Conservation (phyloP, 2,888 invertebrate species). For the Eupithecia abbreviata region DNA sequence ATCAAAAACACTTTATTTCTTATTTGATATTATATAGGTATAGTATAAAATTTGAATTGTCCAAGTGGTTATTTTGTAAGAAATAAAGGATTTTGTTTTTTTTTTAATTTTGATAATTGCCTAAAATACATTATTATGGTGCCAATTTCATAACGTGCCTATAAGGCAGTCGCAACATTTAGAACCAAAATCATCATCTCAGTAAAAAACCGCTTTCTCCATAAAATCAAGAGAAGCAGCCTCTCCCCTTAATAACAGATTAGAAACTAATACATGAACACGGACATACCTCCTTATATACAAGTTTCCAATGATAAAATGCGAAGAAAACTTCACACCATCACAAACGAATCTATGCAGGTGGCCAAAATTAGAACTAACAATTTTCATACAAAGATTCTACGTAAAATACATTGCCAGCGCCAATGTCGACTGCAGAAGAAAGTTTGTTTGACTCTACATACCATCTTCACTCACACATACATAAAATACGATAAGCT, state of each 20-base stretch:
- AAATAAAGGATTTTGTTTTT: too few relatives aligned
- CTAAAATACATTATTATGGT: neutral
- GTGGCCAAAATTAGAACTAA: constrained; percentile 7
- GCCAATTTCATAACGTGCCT: neutral
- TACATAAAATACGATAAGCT: constrained; percentile 42
- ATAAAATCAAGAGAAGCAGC: constrained; percentile 32
- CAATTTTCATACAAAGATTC: neutral
- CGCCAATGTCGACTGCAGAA: neutral
- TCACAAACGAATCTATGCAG: neutral
- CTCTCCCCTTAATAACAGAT: constrained; percentile 38
- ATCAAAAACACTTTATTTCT: too few relatives aligned
- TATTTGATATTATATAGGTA: too few relatives aligned
- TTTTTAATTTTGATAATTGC: neutral
- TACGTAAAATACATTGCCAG: neutral
- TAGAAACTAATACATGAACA: constrained; percentile 69
- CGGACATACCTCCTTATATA: constrained; percentile 70
- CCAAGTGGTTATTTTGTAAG: too few relatives aligned
- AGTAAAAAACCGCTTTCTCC: constrained; percentile 7
- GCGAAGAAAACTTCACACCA: constrained; percentile 57
- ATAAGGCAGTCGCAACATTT: neutral
- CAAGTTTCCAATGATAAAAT: constrained; percentile 69
- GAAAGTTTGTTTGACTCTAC: constrained; percentile 32
- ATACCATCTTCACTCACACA: constrained; percentile 70
- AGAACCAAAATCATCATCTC: neutral
- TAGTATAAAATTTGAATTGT: too few relatives aligned